Percentiles rank a stretch among this genome's conserved stretches.
Evolutionary conservation across 2,888 invertebrate species (phyloP).

Genomic region (Cryptus armator): DNA sequence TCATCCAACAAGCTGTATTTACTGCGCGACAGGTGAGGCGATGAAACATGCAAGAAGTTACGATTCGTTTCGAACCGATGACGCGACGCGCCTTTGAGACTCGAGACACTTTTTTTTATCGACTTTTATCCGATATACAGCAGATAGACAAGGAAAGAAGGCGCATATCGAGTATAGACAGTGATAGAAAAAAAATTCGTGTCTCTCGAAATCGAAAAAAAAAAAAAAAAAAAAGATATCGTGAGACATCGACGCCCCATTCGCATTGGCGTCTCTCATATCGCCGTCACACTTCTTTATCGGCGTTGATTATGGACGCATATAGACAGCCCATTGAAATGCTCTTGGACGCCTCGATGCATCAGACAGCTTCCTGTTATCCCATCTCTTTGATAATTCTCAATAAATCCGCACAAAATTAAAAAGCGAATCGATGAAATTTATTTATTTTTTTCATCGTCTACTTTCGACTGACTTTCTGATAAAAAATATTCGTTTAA

Average conservation of each 20-base stretch:
- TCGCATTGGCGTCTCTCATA: constrained; percentile 50
- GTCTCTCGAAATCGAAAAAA: not conserved
- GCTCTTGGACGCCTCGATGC: not conserved
- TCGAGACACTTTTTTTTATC: constrained; percentile 10
- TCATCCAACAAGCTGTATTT: constrained; percentile 2
- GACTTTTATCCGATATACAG: not conserved
- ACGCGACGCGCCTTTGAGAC: constrained; percentile 6
- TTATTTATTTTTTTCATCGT: not conserved
- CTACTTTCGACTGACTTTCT: not conserved
- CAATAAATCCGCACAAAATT: not conserved
- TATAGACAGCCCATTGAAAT: not conserved
- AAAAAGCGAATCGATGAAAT: not conserved
- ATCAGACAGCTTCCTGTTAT: not conserved
- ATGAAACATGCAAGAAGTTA: constrained; percentile 27
- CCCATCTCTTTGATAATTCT: not conserved
- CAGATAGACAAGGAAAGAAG: not conserved
- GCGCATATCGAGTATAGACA: not conserved
- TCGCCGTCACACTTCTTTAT: constrained; percentile 47
- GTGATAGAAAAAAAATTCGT: not conserved
- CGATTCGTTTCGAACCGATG: constrained; percentile 35
- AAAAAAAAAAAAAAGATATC: not conserved
- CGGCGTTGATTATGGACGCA: constrained; percentile 32
- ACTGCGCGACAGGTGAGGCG: constrained; percentile 33
- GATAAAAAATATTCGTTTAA: too few species aligned
- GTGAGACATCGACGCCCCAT: constrained; percentile 12